Evolutionary conservation across 2,888 invertebrate genomes (phyloP).

Genomic region (Apotomis betuletana): DNA sequence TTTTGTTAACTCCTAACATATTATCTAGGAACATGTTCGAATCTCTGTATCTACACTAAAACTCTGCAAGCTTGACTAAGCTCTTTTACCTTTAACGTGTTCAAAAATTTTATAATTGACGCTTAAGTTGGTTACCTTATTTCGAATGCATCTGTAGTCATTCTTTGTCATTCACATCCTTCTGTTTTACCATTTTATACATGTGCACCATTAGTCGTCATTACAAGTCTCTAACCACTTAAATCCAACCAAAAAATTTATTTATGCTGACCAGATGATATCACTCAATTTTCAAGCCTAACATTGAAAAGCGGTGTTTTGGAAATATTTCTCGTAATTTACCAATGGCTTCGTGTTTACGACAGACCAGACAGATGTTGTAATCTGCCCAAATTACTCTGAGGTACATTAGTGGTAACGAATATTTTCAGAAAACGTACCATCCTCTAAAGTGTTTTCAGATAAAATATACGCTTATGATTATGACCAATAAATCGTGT

Average conservation of each 20-base stretch:
- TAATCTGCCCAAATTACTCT: constrained; percentile 17
- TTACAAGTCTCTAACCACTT: background rate
- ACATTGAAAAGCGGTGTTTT: constrained; percentile 14
- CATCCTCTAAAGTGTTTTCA: no score
- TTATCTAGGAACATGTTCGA: constrained; percentile 14
- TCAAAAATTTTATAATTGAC: no score
- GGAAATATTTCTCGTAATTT: background rate
- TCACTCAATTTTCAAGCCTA: constrained; percentile 5
- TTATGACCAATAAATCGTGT: no score
- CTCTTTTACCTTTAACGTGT: background rate
- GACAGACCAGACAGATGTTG: constrained; percentile 24
- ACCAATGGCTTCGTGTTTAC: constrained; percentile 6
- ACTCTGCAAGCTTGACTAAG: background rate
- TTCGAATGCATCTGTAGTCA: background rate
- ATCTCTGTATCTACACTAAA: background rate
- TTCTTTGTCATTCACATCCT: background rate
- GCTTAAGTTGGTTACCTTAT: no score
- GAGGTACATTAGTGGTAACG: constrained; percentile 8
- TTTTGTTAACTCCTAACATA: constrained; percentile 4
- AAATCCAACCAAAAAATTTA: background rate
- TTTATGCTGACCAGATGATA: constrained; percentile 14
- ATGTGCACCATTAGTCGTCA: background rate
- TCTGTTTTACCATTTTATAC: background rate
- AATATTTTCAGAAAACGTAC: constrained; percentile 15
- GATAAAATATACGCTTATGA: no score